Base-by-base conservation (phyloP, 2,888 invertebrate genomes). In the Eupithecia dodoneata region DNA sequence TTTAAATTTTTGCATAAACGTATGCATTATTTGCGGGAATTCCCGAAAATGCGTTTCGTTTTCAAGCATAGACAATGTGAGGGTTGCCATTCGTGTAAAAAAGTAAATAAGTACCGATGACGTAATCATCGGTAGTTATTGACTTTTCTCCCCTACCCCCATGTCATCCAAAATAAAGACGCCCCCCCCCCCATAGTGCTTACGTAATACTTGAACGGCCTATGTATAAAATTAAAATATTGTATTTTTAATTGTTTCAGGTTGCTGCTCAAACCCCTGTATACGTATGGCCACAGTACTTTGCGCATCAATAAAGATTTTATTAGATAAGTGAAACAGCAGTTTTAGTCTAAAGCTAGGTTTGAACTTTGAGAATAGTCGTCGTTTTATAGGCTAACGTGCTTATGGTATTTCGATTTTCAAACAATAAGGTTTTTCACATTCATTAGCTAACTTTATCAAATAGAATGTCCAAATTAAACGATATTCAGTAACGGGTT, bases 221-320 rank as follows among this genome's bases (percentile, higher is more conserved):
- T 1, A 6, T 55, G 55, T 15, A 55, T n/a, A n/a, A 3, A n/a
- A 55, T n/a, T 5, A 55, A 55, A 55, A 18, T 10, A 30, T 10
- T 30, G 5, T n/a, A 30, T 63, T 30, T 15, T 18, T 59, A 9
- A 3, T 80, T 91, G 7, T 75, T 89, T 7, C 87, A 94, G 94
- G 89, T 85, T 78, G 85, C 87, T 79, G 87, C 85, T 80, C 18
- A 47, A 66, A 85, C 85, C 81, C 91, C 90, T 65, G 85, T 86
- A 30, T 94, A 94, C 84, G 90, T 93, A 80, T 94, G 93, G 90
- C 94, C 94, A 78, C 87, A 85, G 79, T 93, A 91, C 86, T 90
- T 93, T 52, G 87, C 87, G 80, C 91, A 92, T 87, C 90, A 89
- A 80, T 89, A 88, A 87, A 52, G 5, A 55, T 76, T 80, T 78